phyloP scores from a whole-genome alignment of 2,888 invertebrate species.

The Venustoraphidia nigricollis region DNA sequence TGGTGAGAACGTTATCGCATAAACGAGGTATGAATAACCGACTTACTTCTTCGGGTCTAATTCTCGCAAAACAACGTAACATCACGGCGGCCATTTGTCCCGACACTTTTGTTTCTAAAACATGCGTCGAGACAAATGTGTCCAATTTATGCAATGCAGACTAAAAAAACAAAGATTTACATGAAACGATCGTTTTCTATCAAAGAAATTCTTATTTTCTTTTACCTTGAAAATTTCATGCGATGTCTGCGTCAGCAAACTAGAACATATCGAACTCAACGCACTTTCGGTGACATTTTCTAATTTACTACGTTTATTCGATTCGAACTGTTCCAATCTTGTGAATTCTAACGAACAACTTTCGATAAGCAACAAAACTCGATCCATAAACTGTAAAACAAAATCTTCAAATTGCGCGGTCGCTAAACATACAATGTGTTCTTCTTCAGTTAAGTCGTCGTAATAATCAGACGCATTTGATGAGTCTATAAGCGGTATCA shows the following conservation, averaged over 20 bases:
- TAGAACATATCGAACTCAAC: conserved; percentile 47
- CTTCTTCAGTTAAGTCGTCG: conserved; percentile 60
- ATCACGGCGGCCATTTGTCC: conserved; percentile 65
- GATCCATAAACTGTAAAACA: conserved; percentile 69
- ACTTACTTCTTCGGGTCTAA: conserved; percentile 53
- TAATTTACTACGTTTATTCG: conserved; percentile 44
- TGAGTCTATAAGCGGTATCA: conserved; percentile 75
- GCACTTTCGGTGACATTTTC: conserved; percentile 59
- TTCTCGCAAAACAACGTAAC: conserved; percentile 45
- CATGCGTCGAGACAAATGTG: conserved; percentile 52
- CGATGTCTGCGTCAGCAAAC: conserved; percentile 59
- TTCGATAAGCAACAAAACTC: conserved; percentile 54
- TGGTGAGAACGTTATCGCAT: conserved; percentile 43
- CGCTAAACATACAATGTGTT: conserved; percentile 57
- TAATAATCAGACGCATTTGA: conserved; percentile 55
- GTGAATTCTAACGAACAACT: conserved; percentile 53
- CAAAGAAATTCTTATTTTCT: not conserved
- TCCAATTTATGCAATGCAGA: conserved; percentile 62
- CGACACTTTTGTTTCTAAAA: conserved; percentile 72
- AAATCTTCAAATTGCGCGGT: conserved; percentile 84
- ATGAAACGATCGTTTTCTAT: conserved; percentile 1
- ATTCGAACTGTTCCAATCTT: conserved; percentile 43
- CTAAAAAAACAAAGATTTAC: conserved; percentile 16
- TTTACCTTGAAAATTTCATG: conserved; percentile 36
- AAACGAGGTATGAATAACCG: conserved; percentile 58